Conservation (phyloP, 92 coral and sea anemone species). For the Bergia puertoricense region DNA sequence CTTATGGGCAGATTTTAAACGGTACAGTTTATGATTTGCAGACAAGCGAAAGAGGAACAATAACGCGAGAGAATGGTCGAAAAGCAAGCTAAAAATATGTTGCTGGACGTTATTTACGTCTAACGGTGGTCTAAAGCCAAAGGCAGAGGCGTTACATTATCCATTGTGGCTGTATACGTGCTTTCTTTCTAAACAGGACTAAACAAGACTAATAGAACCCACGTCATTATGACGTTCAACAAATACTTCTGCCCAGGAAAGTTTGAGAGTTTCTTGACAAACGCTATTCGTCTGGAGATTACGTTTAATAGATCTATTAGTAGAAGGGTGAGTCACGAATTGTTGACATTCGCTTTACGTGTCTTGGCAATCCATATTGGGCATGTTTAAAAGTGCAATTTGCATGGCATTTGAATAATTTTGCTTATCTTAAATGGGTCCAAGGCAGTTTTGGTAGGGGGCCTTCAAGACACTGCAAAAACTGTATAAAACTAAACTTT, state of each 20-base stretch:
- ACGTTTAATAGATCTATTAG: not conserved
- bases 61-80: not conserved
- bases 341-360: not conserved
- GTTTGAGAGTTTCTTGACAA: not conserved
- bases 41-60: too few relatives aligned
- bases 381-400: too few relatives aligned
- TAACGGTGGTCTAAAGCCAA: not conserved
- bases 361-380: not conserved
- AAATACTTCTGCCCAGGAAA: not conserved
- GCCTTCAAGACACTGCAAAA: not conserved
- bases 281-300: not conserved
- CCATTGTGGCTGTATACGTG: not conserved
- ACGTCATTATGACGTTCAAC: slow-evolving; percentile 19
- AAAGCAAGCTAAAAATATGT: not conserved
- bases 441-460: not conserved
- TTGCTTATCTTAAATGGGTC: too few relatives aligned
- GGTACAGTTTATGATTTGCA: too few relatives aligned
- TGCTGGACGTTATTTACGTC: not conserved
- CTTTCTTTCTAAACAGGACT: not conserved
- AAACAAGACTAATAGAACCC: not conserved
- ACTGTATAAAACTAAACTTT: not conserved
- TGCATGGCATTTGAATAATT: not conserved
- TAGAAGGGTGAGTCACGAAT: not conserved
- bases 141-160: not conserved
- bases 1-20: too few relatives aligned